Conservation (phyloP, 2,888 invertebrate species). For the Dolomedes plantarius region DNA sequence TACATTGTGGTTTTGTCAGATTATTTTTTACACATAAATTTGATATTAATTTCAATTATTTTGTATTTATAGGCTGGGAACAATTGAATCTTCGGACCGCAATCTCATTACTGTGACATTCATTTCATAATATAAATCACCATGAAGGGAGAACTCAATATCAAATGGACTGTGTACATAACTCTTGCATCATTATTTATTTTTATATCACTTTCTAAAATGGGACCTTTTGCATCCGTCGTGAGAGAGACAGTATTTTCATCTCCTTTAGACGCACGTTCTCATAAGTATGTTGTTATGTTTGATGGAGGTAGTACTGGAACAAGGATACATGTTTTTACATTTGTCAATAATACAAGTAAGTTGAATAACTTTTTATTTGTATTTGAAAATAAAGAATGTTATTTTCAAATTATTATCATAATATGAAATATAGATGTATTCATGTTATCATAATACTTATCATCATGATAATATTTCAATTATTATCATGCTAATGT, state of each 20-base stretch:
- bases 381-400: not conserved
- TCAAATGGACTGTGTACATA: conserved; percentile 60
- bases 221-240: conserved; percentile 49
- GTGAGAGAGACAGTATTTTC: conserved; percentile 33
- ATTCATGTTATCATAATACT: too few species aligned
- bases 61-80: not conserved
- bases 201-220: conserved; percentile 57
- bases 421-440: too few species aligned
- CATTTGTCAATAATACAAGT: conserved; percentile 75
- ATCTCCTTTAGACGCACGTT: not conserved
- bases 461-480: too few species aligned
- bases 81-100: not conserved
- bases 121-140: not conserved
- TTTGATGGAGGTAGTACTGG: conserved; percentile 97
- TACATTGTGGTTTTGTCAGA: too few species aligned
- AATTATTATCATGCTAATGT: too few species aligned
- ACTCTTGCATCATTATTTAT: conserved; percentile 51
- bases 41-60: too few species aligned
- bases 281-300: conserved; percentile 84
- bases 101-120: not conserved
- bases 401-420: too few species aligned
- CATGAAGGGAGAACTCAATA: conserved; percentile 47
- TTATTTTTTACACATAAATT: too few species aligned
- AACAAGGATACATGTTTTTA: conserved; percentile 81
- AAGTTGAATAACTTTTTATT: conserved; percentile 11